Evolutionary conservation across 1,140 invertebrate species (phyloP).

Genomic region (Procambarus clarkii): DNA sequence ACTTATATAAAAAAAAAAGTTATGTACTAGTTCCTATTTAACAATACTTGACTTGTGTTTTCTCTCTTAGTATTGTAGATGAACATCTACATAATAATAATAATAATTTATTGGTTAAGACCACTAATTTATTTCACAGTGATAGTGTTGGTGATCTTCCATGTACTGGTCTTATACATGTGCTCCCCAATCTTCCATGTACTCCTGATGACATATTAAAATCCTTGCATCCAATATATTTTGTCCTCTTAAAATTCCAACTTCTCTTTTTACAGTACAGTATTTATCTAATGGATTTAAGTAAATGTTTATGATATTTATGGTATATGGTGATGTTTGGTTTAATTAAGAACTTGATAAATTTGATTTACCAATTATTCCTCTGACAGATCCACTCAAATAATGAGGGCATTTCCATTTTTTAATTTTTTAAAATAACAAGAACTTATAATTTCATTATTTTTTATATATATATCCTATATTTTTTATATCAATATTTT

Average conservation of each 20-base stretch:
- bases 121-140: conserved; percentile 6
- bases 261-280: no score
- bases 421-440: no score
- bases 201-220: conserved; percentile 35
- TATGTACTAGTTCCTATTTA: conserved; percentile 20
- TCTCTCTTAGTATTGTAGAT: not conserved
- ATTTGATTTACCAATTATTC: no score
- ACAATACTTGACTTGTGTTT: not conserved
- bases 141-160: conserved; percentile 7
- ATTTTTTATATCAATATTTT: no score
- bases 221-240: not conserved
- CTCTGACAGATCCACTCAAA: no score
- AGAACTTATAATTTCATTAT: no score
- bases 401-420: no score
- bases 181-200: conserved; percentile 38
- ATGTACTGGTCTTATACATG: conserved; percentile 30
- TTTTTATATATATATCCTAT: no score
- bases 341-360: no score
- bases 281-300: no score
- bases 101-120: conserved; percentile 16
- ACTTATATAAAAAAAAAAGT: conserved; percentile 6
- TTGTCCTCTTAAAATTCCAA: not conserved
- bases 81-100: not conserved
- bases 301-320: no score
- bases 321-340: no score